Evolutionary conservation across 2,888 invertebrate species (phyloP), one percentile per base, ranked within the genome.

Genomic region (Pyrochroa serraticornis): DNA sequence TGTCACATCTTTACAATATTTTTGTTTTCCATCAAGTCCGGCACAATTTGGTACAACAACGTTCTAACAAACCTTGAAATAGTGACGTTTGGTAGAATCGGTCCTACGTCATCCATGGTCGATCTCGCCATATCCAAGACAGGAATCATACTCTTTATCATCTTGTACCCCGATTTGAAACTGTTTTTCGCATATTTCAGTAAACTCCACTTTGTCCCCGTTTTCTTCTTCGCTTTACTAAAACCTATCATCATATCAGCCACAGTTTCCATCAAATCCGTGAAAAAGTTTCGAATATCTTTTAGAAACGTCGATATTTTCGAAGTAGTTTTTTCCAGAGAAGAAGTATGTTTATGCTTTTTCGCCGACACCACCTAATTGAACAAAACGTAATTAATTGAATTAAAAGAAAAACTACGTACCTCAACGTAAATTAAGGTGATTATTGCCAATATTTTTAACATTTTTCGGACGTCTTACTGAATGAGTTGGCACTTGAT

Each of bases 241-340:
- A 58, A 53, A 7, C 35, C 35, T 7, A n/a, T 22, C 7, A 68
- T 31, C 6, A 65, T 35, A 42, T 58, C 57, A 2, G 56, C 7
- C 2, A 67, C 9, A 5, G 59, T 44, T 6, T 65, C 65, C 45
- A 65, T 47, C 6, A 66, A 44, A 42, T 65, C 61, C 3, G 41
- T 33, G 1, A 66, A 9, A 33, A 66, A 60, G 1, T 59, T 58
- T 6, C 46, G 39, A 8, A 69, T 33, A 46, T 65, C 59, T 14
- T 50, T 31, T 3, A 66, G 42, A 44, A 64, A 55, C 3, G 36
- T 43, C 9, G 59, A 51, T 13, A 67, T 49, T 22, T 45, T 22
- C 6, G 39, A 37, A 6, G 56, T 46, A 5, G 56, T 7, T 7
- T 22, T 9, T n/a, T 46, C 41, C 10, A 58, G 30, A 8, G 42